phyloP scores from a whole-genome alignment of 2,888 invertebrate genomes.

The Drosophila subquinaria region DNA sequence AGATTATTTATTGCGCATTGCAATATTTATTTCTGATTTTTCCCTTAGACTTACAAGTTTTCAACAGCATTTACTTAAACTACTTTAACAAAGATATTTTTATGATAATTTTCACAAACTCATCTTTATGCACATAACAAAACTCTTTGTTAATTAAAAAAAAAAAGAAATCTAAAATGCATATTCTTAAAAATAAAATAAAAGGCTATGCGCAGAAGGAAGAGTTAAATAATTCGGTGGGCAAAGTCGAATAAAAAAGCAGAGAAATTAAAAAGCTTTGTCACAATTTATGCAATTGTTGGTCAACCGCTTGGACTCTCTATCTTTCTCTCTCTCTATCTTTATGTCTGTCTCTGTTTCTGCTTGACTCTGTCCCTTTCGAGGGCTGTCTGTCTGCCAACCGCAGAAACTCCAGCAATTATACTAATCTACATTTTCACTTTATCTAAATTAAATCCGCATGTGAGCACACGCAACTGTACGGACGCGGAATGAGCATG shows the following conservation, averaged over 20 bases:
- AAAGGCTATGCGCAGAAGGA: not conserved
- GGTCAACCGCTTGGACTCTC: constrained; percentile 3
- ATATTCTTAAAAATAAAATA: constrained; percentile 13
- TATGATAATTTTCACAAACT: not conserved
- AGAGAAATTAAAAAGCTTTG: constrained; percentile 42
- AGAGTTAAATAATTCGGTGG: constrained; percentile 5
- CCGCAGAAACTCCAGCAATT: constrained; percentile 58
- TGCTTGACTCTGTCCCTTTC: not conserved
- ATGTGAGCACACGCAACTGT: constrained; percentile 58
- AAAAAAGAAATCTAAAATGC: not conserved
- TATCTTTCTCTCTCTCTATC: not conserved
- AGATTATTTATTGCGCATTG: no score
- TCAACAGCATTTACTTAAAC: no score
- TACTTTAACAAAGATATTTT: not conserved
- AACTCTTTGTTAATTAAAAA: not conserved
- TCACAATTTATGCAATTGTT: constrained; percentile 40
- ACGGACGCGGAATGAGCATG: not conserved
- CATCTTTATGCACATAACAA: not conserved
- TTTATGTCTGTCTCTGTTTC: not conserved
- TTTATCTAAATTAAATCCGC: constrained; percentile 74
- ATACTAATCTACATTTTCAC: constrained; percentile 66
- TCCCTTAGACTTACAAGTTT: no score
- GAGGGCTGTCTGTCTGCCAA: constrained; percentile 26
- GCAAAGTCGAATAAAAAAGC: constrained; percentile 10
- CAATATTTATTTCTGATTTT: no score